A percentile compares a stretch with the other conserved stretches of the same genome.
Conservation (phyloP, 2,113 vertebrate genomes). For the Xiphophorus hellerii region DNA sequence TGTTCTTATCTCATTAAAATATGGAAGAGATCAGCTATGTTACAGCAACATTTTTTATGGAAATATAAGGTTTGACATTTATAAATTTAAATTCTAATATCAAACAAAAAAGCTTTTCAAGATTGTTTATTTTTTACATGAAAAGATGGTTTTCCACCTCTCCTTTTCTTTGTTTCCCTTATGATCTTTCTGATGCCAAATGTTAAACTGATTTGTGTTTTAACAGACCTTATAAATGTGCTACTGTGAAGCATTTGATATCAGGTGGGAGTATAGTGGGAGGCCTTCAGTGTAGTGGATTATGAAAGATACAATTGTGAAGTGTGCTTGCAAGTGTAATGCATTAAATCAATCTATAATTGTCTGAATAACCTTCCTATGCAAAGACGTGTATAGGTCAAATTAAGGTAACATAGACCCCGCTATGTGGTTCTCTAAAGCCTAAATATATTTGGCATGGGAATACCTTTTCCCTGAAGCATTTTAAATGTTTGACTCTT, state of each 20-base stretch:
- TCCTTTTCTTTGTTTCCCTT: not conserved
- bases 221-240: slow-evolving; percentile 35
- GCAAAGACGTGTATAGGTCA: slow-evolving; percentile 10
- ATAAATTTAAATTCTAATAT: slow-evolving; percentile 19
- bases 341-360: slow-evolving; percentile 50
- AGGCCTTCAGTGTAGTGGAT: slow-evolving; percentile 60
- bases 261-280: slow-evolving; percentile 56
- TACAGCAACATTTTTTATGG: slow-evolving; percentile 56
- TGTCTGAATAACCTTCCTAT: slow-evolving; percentile 25
- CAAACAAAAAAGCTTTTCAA: not conserved
- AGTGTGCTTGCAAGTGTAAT: slow-evolving; percentile 52
- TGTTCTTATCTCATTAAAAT: slow-evolving; percentile 73
- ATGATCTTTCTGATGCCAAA: slow-evolving; percentile 1
- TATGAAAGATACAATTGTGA: slow-evolving; percentile 40
- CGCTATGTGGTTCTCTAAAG: not conserved
- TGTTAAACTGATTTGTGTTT: slow-evolving; percentile 30
- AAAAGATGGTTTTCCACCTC: not conserved
- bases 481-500: not conserved
- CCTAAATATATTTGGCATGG: not conserved
- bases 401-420: slow-evolving; percentile 19
- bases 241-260: slow-evolving; percentile 43
- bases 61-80: slow-evolving; percentile 35
- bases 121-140: not conserved
- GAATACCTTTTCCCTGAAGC: not conserved
- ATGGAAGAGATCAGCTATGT: slow-evolving; percentile 58